phyloP scores from a whole-genome alignment of 2,113 vertebrate species.

The Chionis minor region DNA sequence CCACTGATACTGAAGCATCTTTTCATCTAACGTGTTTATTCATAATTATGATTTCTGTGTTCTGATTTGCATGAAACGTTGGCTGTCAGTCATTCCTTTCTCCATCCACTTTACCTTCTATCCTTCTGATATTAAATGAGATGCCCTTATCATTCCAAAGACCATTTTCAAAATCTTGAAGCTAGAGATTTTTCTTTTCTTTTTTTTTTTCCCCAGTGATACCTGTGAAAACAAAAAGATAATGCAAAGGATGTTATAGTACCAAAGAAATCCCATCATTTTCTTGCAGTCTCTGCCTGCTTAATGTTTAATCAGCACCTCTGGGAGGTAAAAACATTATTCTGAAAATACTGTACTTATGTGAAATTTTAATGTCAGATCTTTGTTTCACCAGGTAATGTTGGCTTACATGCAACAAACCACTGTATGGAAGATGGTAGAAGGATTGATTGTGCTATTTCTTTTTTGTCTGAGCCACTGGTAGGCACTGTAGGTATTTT shows the following conservation, averaged over 20 bases:
- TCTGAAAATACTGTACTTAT: slow-evolving; percentile 35
- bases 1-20: not conserved
- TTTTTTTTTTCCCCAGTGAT: slow-evolving; percentile 39
- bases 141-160: slow-evolving; percentile 12
- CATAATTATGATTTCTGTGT: not conserved
- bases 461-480: slow-evolving; percentile 16
- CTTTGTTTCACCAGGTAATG: slow-evolving; percentile 56
- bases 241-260: slow-evolving; percentile 61
- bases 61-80: slow-evolving; percentile 15
- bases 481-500: not conserved
- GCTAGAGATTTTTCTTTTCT: slow-evolving; percentile 20
- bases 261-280: slow-evolving; percentile 48
- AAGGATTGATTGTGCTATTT: not conserved
- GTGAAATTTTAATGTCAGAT: slow-evolving; percentile 45
- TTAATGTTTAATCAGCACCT: slow-evolving; percentile 53
- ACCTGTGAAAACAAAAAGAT: slow-evolving; percentile 53
- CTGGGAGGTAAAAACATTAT: slow-evolving; percentile 31
- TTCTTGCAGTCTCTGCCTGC: slow-evolving; percentile 45
- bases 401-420: slow-evolving; percentile 15
- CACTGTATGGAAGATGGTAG: not conserved
- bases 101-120: not conserved
- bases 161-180: slow-evolving; percentile 17
- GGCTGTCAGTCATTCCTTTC: not conserved
- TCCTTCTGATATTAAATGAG: not conserved
- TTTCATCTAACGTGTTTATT: not conserved